These are phyloP conservation scores for Syngnathus acus DNA, from an alignment of 2,797 vertebrate species.

Conservation along the genomic window DNA sequence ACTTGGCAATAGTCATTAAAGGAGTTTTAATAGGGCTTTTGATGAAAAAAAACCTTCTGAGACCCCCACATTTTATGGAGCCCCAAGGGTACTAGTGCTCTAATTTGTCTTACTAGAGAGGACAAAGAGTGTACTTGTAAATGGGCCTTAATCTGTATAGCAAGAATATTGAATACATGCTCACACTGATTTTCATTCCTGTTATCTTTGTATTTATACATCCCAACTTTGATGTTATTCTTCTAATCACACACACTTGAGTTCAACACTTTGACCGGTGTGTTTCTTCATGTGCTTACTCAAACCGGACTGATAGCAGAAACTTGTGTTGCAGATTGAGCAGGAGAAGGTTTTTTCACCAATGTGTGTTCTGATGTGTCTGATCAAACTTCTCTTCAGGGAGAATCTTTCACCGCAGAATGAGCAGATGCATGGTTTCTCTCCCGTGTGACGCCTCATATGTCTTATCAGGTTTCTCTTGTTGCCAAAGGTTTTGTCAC, in stretches of 20 bases:
- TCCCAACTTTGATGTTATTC: neutral
- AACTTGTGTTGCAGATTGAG: neutral
- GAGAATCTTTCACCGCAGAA: neutral
- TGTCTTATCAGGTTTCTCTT: neutral
- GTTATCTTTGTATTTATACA: too few relatives aligned
- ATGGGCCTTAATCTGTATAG: neutral
- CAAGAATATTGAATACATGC: neutral
- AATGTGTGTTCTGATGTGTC: neutral
- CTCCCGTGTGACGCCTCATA: neutral
- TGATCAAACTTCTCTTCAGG: neutral
- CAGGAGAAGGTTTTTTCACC: conserved; percentile 1
- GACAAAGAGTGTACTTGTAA: neutral
- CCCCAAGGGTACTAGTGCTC: neutral
- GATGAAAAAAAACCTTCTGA: too few relatives aligned
- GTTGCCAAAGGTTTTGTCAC: conserved; percentile 1
- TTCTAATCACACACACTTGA: neutral
- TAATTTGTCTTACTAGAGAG: neutral
- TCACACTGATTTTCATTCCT: neutral
- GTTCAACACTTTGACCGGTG: neutral
- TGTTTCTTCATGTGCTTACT: conserved; percentile 2
- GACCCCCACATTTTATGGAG: too few relatives aligned
- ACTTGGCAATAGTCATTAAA: too few relatives aligned
- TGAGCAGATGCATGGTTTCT: neutral
- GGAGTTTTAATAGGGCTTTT: too few relatives aligned
- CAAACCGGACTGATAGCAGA: conserved; percentile 3